Evolutionary conservation across 2,888 invertebrate genomes (phyloP).

Genomic region (Ophioninae sp.): DNA sequence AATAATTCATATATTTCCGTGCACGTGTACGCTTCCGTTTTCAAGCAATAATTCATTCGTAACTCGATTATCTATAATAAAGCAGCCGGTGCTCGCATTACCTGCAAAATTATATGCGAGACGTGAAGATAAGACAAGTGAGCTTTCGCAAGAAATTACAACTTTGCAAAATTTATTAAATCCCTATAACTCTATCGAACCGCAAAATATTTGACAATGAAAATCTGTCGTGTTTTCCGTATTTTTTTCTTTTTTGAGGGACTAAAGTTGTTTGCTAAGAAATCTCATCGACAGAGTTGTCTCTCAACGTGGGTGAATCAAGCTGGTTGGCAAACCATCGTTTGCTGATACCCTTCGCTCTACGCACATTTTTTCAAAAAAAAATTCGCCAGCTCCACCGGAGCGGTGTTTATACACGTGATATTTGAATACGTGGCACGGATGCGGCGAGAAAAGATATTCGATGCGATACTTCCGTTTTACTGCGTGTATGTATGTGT

Average conservation of each 20-base stretch:
- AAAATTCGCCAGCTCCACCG: constrained; percentile 38
- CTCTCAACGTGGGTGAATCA: background rate
- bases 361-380: constrained; percentile 42
- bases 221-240: constrained; percentile 6
- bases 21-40: constrained; percentile 70
- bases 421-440: constrained; percentile 5
- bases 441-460: constrained; percentile 36
- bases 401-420: constrained; percentile 4
- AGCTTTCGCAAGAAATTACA: background rate
- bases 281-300: constrained; percentile 24
- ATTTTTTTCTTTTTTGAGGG: background rate
- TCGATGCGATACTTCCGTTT: constrained; percentile 26
- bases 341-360: background rate
- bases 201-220: background rate
- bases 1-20: constrained; percentile 72
- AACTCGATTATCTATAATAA: constrained; percentile 79
- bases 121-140: background rate
- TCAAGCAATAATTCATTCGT: constrained; percentile 77
- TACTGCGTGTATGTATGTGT: constrained; percentile 5
- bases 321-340: background rate
- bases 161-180: background rate
- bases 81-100: constrained; percentile 56
- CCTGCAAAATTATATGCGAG: constrained; percentile 21
- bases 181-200: background rate
- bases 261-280: constrained; percentile 6